These are phyloP conservation scores for Limnephilus lunatus DNA, from an alignment of 2,888 invertebrate species.

Conservation along the genomic window DNA sequence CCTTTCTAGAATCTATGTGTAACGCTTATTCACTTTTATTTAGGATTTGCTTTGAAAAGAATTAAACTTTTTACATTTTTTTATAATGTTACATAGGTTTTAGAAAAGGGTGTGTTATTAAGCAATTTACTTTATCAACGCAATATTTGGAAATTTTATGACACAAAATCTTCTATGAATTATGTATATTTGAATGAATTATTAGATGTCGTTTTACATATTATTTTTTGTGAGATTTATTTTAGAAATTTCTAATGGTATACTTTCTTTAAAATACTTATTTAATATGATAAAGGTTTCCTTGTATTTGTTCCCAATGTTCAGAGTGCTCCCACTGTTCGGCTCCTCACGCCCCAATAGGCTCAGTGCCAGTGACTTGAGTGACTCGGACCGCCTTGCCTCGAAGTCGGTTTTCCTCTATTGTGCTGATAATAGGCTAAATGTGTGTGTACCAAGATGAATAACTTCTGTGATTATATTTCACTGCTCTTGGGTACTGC, in stretches of 20 bases:
- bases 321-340: not conserved
- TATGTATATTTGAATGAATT: not conserved
- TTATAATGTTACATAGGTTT: not conserved
- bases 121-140: not conserved
- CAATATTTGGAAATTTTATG: not conserved
- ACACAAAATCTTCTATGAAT: not conserved
- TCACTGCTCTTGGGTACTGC: not conserved
- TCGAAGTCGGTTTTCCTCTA: not conserved
- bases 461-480: not conserved
- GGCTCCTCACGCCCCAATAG: not conserved
- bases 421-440: not conserved
- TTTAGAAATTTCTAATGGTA: not conserved
- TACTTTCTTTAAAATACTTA: not conserved
- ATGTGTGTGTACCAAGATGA: not conserved
- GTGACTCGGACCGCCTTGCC: not conserved
- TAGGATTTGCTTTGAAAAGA: not conserved
- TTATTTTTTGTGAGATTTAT: not conserved
- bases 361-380: not conserved
- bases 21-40: not conserved
- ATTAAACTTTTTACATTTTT: not conserved
- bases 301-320: not conserved
- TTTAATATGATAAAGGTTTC: not conserved
- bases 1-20: not conserved
- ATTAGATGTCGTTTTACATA: not conserved
- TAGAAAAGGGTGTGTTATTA: not conserved